These are phyloP conservation scores for Sylvicapra grimmia DNA, from an alignment of 2,113 vertebrate species.

Conservation along the genomic window DNA sequence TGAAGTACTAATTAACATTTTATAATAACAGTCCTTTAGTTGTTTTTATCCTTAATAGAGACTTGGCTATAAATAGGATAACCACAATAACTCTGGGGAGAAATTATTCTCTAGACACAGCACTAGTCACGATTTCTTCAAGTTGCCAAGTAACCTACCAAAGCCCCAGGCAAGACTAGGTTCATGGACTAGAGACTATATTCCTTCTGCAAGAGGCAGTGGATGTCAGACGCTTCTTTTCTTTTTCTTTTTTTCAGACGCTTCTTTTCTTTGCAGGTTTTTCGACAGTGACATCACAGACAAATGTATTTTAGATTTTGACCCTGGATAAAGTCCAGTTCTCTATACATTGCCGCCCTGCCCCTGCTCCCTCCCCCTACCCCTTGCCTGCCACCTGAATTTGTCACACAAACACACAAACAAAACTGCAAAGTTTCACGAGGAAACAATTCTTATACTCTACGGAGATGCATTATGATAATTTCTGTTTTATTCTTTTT, in stretches of 20 bases:
- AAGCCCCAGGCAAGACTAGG: background rate
- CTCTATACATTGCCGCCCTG: background rate
- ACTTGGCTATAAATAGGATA: background rate
- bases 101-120: constrained; percentile 2
- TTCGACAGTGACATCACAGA: background rate
- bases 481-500: background rate
- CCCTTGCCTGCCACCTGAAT: background rate
- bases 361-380: background rate
- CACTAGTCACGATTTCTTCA: background rate
- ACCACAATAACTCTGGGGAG: background rate
- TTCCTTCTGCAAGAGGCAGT: background rate
- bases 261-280: background rate
- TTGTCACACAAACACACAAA: background rate
- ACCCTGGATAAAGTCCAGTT: background rate
- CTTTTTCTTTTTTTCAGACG: background rate
- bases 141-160: background rate
- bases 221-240: background rate
- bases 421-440: background rate
- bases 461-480: background rate
- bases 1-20: constrained; percentile 1
- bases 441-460: background rate
- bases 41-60: constrained; percentile 9
- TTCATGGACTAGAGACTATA: background rate
- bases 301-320: background rate
- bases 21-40: background rate